A percentile compares a stretch with the other conserved stretches of the same genome.
Evolutionary conservation across 2,113 vertebrate species (phyloP).

Genomic region (Salminus brasiliensis): DNA sequence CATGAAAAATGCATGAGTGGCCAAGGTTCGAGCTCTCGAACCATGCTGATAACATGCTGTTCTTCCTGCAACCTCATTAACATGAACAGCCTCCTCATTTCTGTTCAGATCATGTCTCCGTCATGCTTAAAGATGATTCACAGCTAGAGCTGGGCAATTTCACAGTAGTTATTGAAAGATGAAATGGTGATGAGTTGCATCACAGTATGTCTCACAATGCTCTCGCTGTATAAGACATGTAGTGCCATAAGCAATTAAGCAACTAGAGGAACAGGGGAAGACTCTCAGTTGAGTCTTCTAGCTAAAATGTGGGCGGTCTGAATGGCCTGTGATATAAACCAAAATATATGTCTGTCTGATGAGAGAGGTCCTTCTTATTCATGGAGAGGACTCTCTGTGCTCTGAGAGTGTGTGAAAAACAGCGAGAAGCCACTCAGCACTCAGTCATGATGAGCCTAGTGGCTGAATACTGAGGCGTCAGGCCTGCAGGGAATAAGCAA

Average conservation of each 20-base stretch:
- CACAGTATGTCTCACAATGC: not conserved
- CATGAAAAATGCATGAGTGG: conserved; percentile 1
- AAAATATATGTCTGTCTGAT: not conserved
- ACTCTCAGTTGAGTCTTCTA: too few species aligned
- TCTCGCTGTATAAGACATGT: too few species aligned
- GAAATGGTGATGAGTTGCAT: not conserved
- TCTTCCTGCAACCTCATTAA: not conserved
- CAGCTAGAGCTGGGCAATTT: too few species aligned
- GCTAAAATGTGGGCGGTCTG: too few species aligned
- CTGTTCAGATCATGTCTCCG: too few species aligned
- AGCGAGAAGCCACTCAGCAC: not conserved
- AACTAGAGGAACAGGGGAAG: too few species aligned
- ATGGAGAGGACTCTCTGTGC: not conserved
- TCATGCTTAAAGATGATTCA: too few species aligned
- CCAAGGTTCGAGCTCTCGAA: not conserved
- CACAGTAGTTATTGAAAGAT: too few species aligned
- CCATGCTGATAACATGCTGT: not conserved
- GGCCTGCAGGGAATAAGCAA: not conserved
- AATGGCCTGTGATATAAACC: not conserved
- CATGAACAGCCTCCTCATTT: too few species aligned
- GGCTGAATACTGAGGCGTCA: not conserved
- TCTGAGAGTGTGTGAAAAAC: conserved; percentile 9
- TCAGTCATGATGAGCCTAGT: not conserved
- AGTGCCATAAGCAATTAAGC: too few species aligned
- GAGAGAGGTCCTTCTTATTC: not conserved